Evolutionary conservation across 2,113 vertebrate genomes (phyloP), one percentile per base, ranked within the genome.

Genomic region (Sorex araneus): DNA sequence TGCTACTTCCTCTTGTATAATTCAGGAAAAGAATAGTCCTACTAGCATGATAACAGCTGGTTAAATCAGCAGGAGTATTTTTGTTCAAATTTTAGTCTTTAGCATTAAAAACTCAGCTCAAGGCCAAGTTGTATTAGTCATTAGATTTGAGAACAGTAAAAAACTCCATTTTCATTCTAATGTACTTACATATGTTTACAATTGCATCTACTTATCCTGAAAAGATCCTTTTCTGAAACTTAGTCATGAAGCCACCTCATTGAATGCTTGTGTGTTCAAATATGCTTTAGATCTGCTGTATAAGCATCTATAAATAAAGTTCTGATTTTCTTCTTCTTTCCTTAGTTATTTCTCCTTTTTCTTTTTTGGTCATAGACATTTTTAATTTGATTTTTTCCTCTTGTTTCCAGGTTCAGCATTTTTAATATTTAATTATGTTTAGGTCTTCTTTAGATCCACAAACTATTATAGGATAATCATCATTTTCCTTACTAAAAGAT

Each of bases 51-150:
- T 67, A 30, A 28, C 25, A 81, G 11, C 30, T 64, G 36, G 93
- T 79, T 70, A 81, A 93, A 81, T 82, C 36, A 60, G 27, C 76
- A 91, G 13, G 30, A 47, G n/a, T 92, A 90, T 85, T 92, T 95
- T 93, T 47, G 87, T 67, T 3, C 28, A 84, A 82, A n/a, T 25
- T 93, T 60, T 60, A 60, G 57, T 60, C 19, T 23, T 60, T 23
- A 23, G 77, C 30, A 50, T 78, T 67, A 57, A 94, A 87, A 32
- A 54, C 66, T 43, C 34, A 66, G 69, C 27, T 82, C 36, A 88
- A 75, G 66, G 16, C 23, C 70, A 66, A 34, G 70, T 8, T n/a
- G 4, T 50, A n/a, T 95, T 93, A 93, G 73, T 91, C 92, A 89
- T 67, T 70, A 80, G 11, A 50, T 89, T 30, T 67, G 81, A 96